phyloP scores from a whole-genome alignment of 2,888 invertebrate genomes.

The Meiosimyza decipiens region DNA sequence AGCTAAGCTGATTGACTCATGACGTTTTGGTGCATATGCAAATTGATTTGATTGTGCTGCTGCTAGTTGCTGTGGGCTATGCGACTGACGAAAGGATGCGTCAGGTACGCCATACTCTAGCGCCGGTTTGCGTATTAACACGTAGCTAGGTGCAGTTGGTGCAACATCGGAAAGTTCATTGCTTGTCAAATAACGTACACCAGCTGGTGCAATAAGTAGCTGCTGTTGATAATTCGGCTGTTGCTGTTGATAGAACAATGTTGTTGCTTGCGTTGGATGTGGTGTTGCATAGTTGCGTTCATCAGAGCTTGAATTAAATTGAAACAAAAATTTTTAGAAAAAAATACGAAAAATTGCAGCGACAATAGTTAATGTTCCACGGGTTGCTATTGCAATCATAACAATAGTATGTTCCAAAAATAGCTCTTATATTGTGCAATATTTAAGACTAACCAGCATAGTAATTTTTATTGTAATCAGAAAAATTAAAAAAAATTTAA shows the following conservation, averaged over 20 bases:
- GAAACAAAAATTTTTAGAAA: slow-evolving; percentile 3
- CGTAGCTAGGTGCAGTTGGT: slow-evolving; percentile 22
- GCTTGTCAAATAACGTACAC: slow-evolving; percentile 46
- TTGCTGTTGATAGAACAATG: slow-evolving; percentile 30
- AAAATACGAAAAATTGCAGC: slow-evolving; percentile 4
- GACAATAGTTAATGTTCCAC: background rate
- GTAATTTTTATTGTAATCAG: too few species aligned
- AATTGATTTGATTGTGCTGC: slow-evolving; percentile 59
- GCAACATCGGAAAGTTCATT: slow-evolving; percentile 42
- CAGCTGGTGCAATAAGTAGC: slow-evolving; percentile 25
- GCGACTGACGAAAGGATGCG: background rate
- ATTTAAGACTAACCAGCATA: background rate
- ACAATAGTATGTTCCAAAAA: background rate
- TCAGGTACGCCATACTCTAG: slow-evolving; percentile 40
- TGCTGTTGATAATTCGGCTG: slow-evolving; percentile 44
- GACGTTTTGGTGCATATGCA: slow-evolving; percentile 56
- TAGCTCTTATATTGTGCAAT: background rate
- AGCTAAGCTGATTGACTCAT: slow-evolving; percentile 41
- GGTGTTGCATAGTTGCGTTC: slow-evolving; percentile 24
- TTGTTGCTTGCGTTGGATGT: slow-evolving; percentile 3
- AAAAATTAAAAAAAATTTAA: too few species aligned
- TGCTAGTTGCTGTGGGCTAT: slow-evolving; percentile 31
- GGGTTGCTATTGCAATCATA: background rate
- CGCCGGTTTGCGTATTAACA: slow-evolving; percentile 41
- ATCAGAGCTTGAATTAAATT: slow-evolving; percentile 38